These are phyloP conservation scores for Phania funesta DNA, from an alignment of 2,888 invertebrate genomes.

Conservation along the genomic window DNA sequence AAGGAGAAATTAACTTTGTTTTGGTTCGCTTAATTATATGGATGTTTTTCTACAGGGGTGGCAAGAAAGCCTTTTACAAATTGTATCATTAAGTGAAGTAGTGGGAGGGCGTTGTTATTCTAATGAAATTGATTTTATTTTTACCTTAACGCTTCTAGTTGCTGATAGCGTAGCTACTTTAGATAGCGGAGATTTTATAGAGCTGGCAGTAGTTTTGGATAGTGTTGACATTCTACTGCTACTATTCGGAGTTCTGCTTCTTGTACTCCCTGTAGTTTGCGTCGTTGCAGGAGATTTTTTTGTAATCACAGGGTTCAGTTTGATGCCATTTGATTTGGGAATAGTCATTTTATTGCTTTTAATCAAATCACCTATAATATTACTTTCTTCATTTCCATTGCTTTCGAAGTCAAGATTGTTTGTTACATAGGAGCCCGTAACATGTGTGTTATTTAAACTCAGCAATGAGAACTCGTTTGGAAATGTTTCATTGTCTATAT, in stretches of 20 bases:
- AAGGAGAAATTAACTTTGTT: too few species aligned
- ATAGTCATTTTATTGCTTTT: constrained; percentile 37
- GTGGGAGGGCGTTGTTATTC: too few species aligned
- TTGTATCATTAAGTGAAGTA: too few species aligned
- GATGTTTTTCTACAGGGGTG: too few species aligned
- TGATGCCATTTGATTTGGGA: constrained; percentile 70
- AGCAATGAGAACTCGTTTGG: constrained; percentile 72
- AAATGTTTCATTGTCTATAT: constrained; percentile 71
- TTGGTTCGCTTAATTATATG: too few species aligned
- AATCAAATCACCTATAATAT: constrained; percentile 31
- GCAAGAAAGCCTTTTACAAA: too few species aligned
- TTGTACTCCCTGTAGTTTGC: constrained; percentile 2
- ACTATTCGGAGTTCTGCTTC: constrained; percentile 29
- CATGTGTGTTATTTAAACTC: constrained; percentile 69
- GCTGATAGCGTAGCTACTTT: constrained; percentile 37
- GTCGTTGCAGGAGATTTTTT: constrained; percentile 74
- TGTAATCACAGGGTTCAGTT: constrained; percentile 78
- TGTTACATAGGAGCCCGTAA: constrained; percentile 70
- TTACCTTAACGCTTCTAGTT: constrained; percentile 61
- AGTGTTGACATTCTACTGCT: constrained; percentile 70
- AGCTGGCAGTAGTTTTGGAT: constrained; percentile 44
- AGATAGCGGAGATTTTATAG: constrained; percentile 29
- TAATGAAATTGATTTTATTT: neutral
- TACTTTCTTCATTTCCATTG: constrained; percentile 57
- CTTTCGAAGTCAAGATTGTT: constrained; percentile 67